Evolutionary conservation across 1,140 invertebrate genomes (phyloP), one percentile per base, ranked within the genome.

Genomic region (Rhopalosiphum padi): DNA sequence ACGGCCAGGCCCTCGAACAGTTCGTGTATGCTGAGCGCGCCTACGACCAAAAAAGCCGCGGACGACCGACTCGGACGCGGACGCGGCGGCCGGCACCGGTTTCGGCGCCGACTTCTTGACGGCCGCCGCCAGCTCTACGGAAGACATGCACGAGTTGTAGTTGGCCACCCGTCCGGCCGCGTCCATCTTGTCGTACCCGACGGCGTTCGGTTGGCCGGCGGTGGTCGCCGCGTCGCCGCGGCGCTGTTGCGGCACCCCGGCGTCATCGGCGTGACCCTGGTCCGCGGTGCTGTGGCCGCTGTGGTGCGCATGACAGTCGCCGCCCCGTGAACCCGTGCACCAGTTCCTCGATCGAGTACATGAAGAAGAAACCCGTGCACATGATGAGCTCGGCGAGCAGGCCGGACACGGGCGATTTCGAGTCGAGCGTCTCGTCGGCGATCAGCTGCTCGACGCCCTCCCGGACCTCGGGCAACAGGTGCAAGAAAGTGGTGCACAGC

Each of bases 401-500:
- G 7, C 93, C 94, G 25, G 87, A n/a, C 8, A 94, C 30, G 11
- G 91, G 41, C 11, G 23, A 41, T 1, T 82, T 46, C 5, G 68
- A 0, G 43, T 89, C 43, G 4, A 94, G 82, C 21, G 55, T 82
- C 2, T n/a, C 35, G 23, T 86, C 6, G 23, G 55, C 77, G 68
- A 35, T 48, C 68, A 94, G 93, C 21, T 53, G n/a, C 35, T 94
- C 94, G 6, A 94, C 91, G 22, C 94, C 94, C 85, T 98, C 97
- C 93, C 96, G 96, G 0, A 98, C 97, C 96, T 99, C 98, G 1
- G 98, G 98, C 55, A 99, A 95, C 91, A 99, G 95, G 95, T 99
- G 98, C 88, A 98, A 95, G 94, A 99, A 98, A 1, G 98, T 98
- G 2, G 98, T 99, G 85, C 97, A 97, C 93, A 99, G 96, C 25